Evolutionary conservation across 2,113 vertebrate genomes (phyloP).

Genomic region (Ptilorrhoa leucosticta): DNA sequence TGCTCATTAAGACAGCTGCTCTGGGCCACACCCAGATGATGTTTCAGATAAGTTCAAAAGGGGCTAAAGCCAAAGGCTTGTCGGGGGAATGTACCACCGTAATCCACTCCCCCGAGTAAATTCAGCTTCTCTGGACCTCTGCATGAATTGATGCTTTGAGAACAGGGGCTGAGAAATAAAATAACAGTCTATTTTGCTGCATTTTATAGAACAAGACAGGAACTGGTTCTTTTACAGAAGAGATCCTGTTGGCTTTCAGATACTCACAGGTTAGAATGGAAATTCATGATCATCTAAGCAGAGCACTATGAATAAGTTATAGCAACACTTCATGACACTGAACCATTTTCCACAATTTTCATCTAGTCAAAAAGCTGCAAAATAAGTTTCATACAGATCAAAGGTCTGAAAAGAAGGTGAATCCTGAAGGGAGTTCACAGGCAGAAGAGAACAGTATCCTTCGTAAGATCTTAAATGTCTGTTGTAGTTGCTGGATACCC

Average conservation of each 20-base stretch:
- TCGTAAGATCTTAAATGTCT: background rate
- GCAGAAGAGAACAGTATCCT: background rate
- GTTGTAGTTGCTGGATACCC: background rate
- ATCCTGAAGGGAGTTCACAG: background rate
- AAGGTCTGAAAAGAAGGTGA: background rate
- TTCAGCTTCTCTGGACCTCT: background rate
- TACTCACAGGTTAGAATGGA: background rate
- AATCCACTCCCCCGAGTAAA: background rate
- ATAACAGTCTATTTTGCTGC: background rate
- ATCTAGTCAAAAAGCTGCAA: background rate
- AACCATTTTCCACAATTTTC: background rate
- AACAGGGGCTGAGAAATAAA: background rate
- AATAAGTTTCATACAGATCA: background rate
- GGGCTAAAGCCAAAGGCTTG: background rate
- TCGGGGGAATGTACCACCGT: background rate
- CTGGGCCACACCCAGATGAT: background rate
- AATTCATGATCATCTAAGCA: background rate
- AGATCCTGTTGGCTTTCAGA: background rate
- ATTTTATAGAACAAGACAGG: background rate
- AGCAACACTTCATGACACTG: background rate
- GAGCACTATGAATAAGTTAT: background rate
- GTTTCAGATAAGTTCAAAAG: background rate
- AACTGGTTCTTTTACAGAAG: background rate
- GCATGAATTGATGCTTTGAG: background rate
- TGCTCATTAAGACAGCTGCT: background rate